Percentiles rank a stretch among this genome's conserved stretches.
Evolutionary conservation across 2,797 vertebrate species (phyloP).

Genomic region (Chromobotia macracanthus): DNA sequence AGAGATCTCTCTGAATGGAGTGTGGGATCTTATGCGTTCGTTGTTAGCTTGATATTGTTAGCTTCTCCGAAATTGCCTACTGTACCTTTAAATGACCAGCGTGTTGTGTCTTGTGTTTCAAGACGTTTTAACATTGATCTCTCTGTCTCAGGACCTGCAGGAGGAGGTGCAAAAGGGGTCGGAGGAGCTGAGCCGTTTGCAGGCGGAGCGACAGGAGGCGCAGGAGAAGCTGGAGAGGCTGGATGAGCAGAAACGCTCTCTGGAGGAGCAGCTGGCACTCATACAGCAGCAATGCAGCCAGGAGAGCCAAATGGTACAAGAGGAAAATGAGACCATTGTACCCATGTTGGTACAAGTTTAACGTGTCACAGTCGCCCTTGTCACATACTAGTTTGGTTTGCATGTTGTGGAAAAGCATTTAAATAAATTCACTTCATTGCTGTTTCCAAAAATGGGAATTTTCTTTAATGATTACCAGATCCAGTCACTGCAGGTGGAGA

Average conservation of each 20-base stretch:
- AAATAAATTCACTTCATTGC: neutral
- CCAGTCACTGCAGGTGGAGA: constrained; percentile 87
- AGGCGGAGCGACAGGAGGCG: constrained; percentile 89
- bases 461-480: constrained; percentile 75
- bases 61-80: too few relatives aligned
- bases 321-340: neutral
- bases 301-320: constrained; percentile 86
- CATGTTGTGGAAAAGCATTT: too few relatives aligned
- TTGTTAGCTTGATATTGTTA: too few relatives aligned
- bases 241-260: constrained; percentile 88
- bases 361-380: too few relatives aligned
- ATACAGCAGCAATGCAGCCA: constrained; percentile 89
- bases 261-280: constrained; percentile 89
- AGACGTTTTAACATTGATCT: neutral
- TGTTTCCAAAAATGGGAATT: neutral
- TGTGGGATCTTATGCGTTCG: too few relatives aligned
- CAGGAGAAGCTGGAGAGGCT: constrained; percentile 90
- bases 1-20: too few relatives aligned
- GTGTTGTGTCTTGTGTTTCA: too few relatives aligned
- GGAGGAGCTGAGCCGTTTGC: constrained; percentile 85
- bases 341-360: too few relatives aligned
- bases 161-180: constrained; percentile 90
- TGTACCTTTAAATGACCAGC: too few relatives aligned
- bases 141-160: constrained; percentile 85
- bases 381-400: too few relatives aligned